phyloP scores from a whole-genome alignment of 1,140 invertebrate species.

The Drosophila nikananu region DNA sequence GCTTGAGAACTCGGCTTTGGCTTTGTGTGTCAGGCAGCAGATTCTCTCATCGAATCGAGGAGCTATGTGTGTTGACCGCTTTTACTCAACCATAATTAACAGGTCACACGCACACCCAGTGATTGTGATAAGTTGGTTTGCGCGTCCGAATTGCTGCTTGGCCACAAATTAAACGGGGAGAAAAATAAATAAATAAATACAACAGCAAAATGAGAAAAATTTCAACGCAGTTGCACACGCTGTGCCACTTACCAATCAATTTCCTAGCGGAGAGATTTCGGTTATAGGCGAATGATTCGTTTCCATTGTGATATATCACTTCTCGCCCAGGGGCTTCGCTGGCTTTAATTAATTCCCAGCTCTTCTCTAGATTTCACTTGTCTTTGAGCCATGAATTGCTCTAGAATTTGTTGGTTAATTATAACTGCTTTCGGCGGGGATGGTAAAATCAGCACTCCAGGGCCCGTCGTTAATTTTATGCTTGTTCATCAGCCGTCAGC shows the following conservation, averaged over 20 bases:
- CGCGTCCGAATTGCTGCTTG: conserved; percentile 14
- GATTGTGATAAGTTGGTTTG: conserved; percentile 35
- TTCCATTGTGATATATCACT: conserved; percentile 38
- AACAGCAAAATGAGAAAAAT: conserved; percentile 18
- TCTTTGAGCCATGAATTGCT: conserved; percentile 73
- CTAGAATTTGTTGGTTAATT: conserved; percentile 78
- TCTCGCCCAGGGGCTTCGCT: conserved; percentile 20
- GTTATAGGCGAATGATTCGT: conserved; percentile 47
- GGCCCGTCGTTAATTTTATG: conserved; percentile 56
- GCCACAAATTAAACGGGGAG: conserved; percentile 15
- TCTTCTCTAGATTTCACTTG: conserved; percentile 75
- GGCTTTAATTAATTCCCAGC: conserved; percentile 68
- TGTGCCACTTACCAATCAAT: conserved; percentile 78
- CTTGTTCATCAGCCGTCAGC: conserved; percentile 54
- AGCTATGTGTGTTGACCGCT: conserved; percentile 47
- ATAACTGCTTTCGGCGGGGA: conserved; percentile 43
- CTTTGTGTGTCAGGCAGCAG: conserved; percentile 48
- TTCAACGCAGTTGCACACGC: conserved; percentile 31
- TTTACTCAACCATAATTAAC: conserved; percentile 74
- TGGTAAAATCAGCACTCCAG: conserved; percentile 31
- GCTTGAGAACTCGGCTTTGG: conserved; percentile 24
- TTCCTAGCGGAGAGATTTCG: conserved; percentile 39
- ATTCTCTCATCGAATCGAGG: conserved; percentile 6
- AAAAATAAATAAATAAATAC: not conserved
- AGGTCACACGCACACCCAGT: conserved; percentile 69